Evolutionary conservation across 2,888 invertebrate species (phyloP), one percentile per base, ranked within the genome.

Genomic region (Dryobotodes eremita): DNA sequence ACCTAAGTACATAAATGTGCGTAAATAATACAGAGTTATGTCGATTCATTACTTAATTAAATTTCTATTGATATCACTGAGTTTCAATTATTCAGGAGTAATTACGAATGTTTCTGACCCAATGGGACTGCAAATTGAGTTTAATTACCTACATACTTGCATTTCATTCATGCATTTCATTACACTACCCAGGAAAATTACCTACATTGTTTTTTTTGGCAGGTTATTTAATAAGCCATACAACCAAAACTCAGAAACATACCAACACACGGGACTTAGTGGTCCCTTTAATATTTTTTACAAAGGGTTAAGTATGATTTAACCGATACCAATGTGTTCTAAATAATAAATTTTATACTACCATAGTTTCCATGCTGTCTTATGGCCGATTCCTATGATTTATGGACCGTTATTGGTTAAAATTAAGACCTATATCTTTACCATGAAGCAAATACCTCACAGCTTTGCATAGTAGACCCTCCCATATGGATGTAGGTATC

Each of bases 11-110:
- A 50, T 20, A 4, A 11, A 26, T 55, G 10, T 48, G 20, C 23
- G 3, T 36, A 42, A 15, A 20, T 57, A 15, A 26, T 65, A 65
- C 36, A 53, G 5, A 76, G n/a, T 55, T 15, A 76, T 26, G n/a
- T 69, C 36, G 36, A 62, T 69, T 64, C 7, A 59, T 17, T 15
- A 7, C 5, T n/a, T 48, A 42, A 61, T 66, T 66, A 42, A 48
- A 48, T 78, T 69, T 77, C 20, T 68, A 55, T 57, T 48, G 53
- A 55, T 26, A 71, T 61, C 46, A 71, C 31, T 42, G 57, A 42
- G 11, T 48, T 71, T 66, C 26, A 79, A 66, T 79, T 71, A 66
- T 13, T 55, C 6, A 17, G 5, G 10, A 61, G 46, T 61, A 46
- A 66, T 71, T 36, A 36, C 42, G 23, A 7, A 50, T 59, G 36